A percentile compares a stretch with the other conserved stretches of the same genome.
Conservation (phyloP, 1,140 invertebrate genomes). For the Agrilus planipennis region DNA sequence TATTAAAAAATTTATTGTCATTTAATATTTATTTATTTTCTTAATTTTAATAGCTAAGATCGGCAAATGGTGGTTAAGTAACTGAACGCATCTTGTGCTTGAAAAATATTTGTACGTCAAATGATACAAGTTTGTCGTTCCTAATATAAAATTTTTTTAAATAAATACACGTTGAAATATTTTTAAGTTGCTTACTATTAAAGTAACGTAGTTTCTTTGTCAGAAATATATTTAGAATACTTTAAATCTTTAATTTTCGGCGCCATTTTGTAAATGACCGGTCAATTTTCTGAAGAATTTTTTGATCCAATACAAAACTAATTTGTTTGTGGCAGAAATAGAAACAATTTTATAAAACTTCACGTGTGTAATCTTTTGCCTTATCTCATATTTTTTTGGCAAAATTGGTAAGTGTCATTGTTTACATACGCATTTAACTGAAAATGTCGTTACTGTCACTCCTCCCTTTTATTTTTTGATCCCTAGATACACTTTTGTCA, state of each 20-base stretch:
- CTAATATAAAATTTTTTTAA: too few species aligned
- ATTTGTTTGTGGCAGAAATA: too few species aligned
- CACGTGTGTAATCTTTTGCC: slow-evolving; percentile 9
- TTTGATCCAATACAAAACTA: too few species aligned
- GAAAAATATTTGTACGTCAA: too few species aligned
- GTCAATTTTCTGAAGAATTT: slow-evolving; percentile 26
- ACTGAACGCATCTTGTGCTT: too few species aligned
- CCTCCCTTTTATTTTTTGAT: slow-evolving; percentile 29
- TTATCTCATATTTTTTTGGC: slow-evolving; percentile 13
- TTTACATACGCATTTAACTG: slow-evolving; percentile 4
- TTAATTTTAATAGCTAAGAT: too few species aligned
- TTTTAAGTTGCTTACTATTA: too few species aligned
- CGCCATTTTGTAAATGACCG: slow-evolving; percentile 33
- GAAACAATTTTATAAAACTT: slow-evolving; percentile 8
- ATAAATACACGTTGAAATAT: too few species aligned
- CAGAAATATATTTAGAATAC: slow-evolving; percentile 20
- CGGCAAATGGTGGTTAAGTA: too few species aligned
- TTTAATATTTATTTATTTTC: too few species aligned
- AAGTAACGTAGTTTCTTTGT: slow-evolving; percentile 8
- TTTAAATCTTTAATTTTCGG: slow-evolving; percentile 28
- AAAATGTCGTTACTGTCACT: slow-evolving; percentile 22
- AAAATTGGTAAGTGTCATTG: slow-evolving; percentile 3
- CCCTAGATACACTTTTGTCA: slow-evolving; percentile 24
- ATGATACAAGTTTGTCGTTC: too few species aligned
- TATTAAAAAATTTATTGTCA: too few species aligned